Conservation (phyloP, 1,140 invertebrate species). For the Lordiphosa stackelbergi region DNA sequence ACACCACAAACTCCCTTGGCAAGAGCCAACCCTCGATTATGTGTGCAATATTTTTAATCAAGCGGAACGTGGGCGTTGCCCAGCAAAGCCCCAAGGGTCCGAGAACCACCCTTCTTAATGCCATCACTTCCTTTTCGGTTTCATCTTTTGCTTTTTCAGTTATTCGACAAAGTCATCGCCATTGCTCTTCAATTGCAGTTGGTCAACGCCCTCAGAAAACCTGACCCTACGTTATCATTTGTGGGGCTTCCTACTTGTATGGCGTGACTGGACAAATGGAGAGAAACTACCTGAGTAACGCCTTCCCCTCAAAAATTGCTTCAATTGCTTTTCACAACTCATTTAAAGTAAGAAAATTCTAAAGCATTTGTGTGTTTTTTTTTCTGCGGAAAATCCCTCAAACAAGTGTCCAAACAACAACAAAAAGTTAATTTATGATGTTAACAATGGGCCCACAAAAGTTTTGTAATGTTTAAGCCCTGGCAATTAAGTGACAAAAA, state of each 20-base stretch:
- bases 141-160: conserved; percentile 2
- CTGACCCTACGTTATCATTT: conserved; percentile 17
- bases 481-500: conserved; percentile 70
- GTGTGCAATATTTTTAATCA: conserved; percentile 43
- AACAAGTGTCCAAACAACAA: neutral
- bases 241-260: conserved; percentile 43
- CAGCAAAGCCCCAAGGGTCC: conserved; percentile 2
- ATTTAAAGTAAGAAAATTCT: conserved; percentile 21
- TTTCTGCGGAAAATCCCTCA: neutral
- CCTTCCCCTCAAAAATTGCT: conserved; percentile 47
- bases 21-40: neutral
- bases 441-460: conserved; percentile 58
- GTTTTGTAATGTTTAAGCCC: conserved; percentile 72
- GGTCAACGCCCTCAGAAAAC: conserved; percentile 53
- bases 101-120: conserved; percentile 9
- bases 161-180: conserved; percentile 30
- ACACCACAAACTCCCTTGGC: neutral
- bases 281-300: conserved; percentile 36
- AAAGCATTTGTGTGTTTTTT: neutral
- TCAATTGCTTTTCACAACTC: conserved; percentile 54
- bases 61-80: conserved; percentile 42
- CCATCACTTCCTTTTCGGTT: neutral
- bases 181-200: conserved; percentile 51
- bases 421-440: conserved; percentile 69
- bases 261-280: conserved; percentile 48